Evolutionary conservation across 2,797 vertebrate genomes (phyloP).

Genomic region (Buphagus erythrorhynchus): DNA sequence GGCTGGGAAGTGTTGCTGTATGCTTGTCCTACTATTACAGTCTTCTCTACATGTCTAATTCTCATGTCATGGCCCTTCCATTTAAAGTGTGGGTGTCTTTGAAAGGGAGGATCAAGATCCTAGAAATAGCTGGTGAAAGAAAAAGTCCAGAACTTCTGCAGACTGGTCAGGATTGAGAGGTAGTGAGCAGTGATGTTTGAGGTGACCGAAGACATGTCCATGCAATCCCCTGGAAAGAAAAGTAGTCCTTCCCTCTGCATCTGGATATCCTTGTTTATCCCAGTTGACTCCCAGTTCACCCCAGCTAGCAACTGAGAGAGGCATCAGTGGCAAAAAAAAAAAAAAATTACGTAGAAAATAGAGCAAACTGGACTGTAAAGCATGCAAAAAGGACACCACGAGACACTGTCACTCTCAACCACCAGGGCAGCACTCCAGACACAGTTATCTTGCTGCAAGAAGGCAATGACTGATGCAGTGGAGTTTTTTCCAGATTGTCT

Average conservation of each 20-base stretch:
- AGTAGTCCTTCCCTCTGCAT: background rate
- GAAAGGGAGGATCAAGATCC: background rate
- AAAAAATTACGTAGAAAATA: background rate
- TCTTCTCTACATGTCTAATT: background rate
- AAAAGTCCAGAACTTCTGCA: background rate
- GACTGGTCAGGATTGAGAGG: background rate
- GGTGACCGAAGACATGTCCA: background rate
- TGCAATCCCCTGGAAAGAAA: background rate
- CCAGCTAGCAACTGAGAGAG: background rate
- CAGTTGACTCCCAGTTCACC: background rate
- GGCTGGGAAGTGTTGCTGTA: background rate
- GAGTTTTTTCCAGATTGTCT: background rate
- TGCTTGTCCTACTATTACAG: background rate
- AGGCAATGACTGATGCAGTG: background rate
- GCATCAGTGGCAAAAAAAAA: background rate
- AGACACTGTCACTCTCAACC: background rate
- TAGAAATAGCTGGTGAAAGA: background rate
- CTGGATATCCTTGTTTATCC: background rate
- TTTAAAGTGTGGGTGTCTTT: background rate
- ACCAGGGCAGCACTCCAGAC: background rate
- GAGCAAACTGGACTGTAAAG: background rate
- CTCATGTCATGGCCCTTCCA: background rate
- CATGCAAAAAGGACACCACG: background rate
- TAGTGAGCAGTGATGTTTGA: background rate
- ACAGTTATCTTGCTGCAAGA: background rate